phyloP scores from a whole-genome alignment of 1,140 invertebrate species.

The Popillia japonica region DNA sequence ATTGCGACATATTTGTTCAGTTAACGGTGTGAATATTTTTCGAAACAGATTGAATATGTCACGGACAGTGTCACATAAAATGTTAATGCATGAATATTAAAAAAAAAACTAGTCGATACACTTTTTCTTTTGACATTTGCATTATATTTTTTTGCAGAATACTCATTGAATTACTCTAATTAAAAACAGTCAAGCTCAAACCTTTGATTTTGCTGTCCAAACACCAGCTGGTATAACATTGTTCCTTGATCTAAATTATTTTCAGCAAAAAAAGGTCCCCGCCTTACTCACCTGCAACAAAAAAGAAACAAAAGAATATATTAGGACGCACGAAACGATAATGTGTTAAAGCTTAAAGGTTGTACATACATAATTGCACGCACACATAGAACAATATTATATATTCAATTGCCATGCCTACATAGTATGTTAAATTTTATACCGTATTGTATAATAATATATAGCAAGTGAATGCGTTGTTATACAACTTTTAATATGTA shows the following conservation, averaged over 20 bases:
- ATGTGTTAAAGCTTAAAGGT: not conserved
- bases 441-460: not conserved
- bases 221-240: not conserved
- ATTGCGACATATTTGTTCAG: too few relatives aligned
- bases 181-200: too few relatives aligned
- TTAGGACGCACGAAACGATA: not conserved
- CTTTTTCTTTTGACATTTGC: too few relatives aligned
- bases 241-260: not conserved
- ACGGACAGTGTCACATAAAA: too few relatives aligned
- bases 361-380: not conserved
- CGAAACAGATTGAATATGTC: too few relatives aligned
- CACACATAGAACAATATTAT: not conserved
- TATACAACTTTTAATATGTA: conserved; percentile 18
- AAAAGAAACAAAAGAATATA: conserved; percentile 12
- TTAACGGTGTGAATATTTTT: too few relatives aligned
- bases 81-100: too few relatives aligned
- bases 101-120: too few relatives aligned
- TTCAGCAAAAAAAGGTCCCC: not conserved
- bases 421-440: not conserved
- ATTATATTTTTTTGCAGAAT: too few relatives aligned
- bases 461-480: conserved; percentile 7
- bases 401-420: conserved; percentile 2
- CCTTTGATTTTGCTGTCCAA: not conserved
- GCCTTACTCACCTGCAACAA: conserved; percentile 24
- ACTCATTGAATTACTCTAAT: too few relatives aligned